Percentiles rank a stretch among this genome's conserved stretches.
phyloP scores from a whole-genome alignment of 2,888 invertebrate genomes.

The Ptycholaimellus sp. region DNA sequence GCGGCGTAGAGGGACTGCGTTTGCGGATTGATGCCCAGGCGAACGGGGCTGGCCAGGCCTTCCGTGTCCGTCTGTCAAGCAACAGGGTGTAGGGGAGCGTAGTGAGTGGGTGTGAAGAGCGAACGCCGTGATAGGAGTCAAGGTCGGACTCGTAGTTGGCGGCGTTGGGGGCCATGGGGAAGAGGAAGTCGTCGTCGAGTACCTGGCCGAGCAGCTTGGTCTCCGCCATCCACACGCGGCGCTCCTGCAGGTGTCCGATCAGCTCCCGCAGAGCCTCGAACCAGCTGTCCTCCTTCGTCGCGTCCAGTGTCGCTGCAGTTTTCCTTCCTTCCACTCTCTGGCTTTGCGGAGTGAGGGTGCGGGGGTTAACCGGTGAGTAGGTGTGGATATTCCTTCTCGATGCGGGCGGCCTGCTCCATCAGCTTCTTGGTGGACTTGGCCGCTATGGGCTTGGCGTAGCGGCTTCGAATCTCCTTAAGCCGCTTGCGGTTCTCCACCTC shows the following conservation, averaged over 20 bases:
- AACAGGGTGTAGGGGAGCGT: no score
- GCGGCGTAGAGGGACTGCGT: no score
- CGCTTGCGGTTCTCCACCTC: no score
- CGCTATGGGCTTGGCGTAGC: no score
- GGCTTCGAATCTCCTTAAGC: no score
- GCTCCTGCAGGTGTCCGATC: slow-evolving; percentile 60
- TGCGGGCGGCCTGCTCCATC: slow-evolving; percentile 71
- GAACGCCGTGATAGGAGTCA: slow-evolving; percentile 5
- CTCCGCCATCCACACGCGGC: slow-evolving; percentile 86
- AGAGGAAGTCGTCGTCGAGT: slow-evolving; percentile 89
- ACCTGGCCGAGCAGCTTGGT: slow-evolving; percentile 89
- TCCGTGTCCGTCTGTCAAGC: no score
- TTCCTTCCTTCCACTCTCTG: neutral
- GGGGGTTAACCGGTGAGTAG: slow-evolving; percentile 52
- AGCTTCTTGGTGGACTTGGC: slow-evolving; percentile 93
- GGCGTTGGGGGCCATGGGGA: slow-evolving; percentile 87
- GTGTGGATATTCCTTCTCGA: slow-evolving; percentile 84
- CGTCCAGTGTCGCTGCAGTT: slow-evolving; percentile 40
- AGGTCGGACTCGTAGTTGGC: slow-evolving; percentile 31
- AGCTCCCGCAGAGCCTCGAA: slow-evolving; percentile 71
- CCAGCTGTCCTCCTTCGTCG: slow-evolving; percentile 65
- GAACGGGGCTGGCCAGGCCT: no score
- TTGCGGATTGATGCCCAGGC: no score
- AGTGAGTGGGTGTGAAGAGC: no score
- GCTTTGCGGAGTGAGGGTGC: neutral